phyloP scores from a whole-genome alignment of 1,140 invertebrate genomes.

The Diabrotica virgifera region DNA sequence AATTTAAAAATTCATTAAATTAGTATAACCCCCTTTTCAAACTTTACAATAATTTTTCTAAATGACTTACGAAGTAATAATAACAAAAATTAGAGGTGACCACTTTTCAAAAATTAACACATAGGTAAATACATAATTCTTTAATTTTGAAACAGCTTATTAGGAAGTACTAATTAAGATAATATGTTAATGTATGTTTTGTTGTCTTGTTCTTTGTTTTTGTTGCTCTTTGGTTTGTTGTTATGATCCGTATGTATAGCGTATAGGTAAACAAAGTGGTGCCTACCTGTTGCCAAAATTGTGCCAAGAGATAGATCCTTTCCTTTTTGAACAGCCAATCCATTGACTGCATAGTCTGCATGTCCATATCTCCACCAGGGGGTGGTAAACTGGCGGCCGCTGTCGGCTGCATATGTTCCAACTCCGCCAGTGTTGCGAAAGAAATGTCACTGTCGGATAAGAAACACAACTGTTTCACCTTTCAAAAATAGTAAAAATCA shows the following conservation, averaged over 20 bases:
- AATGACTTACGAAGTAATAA: too few species aligned
- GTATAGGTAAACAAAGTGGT: not conserved
- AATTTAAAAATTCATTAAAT: too few species aligned
- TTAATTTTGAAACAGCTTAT: too few species aligned
- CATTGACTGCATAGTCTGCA: constrained; percentile 86
- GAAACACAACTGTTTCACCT: constrained; percentile 8
- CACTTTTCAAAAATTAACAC: too few species aligned
- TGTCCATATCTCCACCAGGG: constrained; percentile 69
- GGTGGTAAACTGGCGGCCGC: constrained; percentile 53
- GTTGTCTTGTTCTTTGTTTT: too few species aligned
- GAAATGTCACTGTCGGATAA: constrained; percentile 3
- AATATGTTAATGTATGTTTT: too few species aligned
- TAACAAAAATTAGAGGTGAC: too few species aligned
- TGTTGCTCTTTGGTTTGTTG: too few species aligned
- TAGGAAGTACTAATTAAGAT: too few species aligned
- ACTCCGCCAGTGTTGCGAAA: constrained; percentile 40
- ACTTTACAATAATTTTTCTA: too few species aligned
- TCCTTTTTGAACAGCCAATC: constrained; percentile 94
- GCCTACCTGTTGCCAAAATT: constrained; percentile 92
- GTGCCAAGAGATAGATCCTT: constrained; percentile 84
- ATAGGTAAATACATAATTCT: too few species aligned
- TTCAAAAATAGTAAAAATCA: constrained; percentile 17
- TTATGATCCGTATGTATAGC: not conserved
- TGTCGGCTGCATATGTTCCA: constrained; percentile 63
- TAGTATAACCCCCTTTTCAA: too few species aligned